These are phyloP conservation scores for Drosophila sulfurigaster DNA, from an alignment of 1,140 invertebrate species.

Conservation along the genomic window DNA sequence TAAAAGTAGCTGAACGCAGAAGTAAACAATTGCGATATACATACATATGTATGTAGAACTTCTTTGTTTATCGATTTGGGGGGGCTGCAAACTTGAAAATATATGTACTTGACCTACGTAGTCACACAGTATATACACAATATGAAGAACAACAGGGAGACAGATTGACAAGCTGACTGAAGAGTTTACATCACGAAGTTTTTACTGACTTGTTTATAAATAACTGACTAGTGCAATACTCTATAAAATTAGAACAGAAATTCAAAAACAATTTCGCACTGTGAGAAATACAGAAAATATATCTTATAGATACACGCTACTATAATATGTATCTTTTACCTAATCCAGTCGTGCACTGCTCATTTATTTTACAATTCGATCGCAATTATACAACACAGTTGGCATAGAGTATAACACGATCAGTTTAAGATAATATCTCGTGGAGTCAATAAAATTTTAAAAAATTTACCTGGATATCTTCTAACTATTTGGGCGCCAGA, in stretches of 20 bases:
- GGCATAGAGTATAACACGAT: too few species aligned
- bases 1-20: slow-evolving; percentile 1
- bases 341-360: background rate
- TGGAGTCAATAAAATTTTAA: background rate
- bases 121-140: slow-evolving; percentile 1
- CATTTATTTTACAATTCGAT: background rate
- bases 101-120: slow-evolving; percentile 27
- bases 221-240: too few species aligned
- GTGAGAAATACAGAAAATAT: background rate
- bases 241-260: too few species aligned
- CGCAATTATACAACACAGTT: too few species aligned
- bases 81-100: slow-evolving; percentile 17
- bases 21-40: slow-evolving; percentile 5
- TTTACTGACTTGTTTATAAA: background rate
- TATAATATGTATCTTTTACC: background rate
- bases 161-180: background rate
- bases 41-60: slow-evolving; percentile 9
- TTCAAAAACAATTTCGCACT: too few species aligned
- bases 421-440: too few species aligned
- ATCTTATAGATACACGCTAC: background rate
- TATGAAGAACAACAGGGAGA: background rate
- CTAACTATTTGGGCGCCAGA: slow-evolving; percentile 34
- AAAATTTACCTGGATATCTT: slow-evolving; percentile 14
- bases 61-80: slow-evolving; percentile 20
- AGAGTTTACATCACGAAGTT: background rate